Evolutionary conservation across 1,140 invertebrate species (phyloP), one percentile per base, ranked within the genome.

Genomic region (Calycopis cecrops): DNA sequence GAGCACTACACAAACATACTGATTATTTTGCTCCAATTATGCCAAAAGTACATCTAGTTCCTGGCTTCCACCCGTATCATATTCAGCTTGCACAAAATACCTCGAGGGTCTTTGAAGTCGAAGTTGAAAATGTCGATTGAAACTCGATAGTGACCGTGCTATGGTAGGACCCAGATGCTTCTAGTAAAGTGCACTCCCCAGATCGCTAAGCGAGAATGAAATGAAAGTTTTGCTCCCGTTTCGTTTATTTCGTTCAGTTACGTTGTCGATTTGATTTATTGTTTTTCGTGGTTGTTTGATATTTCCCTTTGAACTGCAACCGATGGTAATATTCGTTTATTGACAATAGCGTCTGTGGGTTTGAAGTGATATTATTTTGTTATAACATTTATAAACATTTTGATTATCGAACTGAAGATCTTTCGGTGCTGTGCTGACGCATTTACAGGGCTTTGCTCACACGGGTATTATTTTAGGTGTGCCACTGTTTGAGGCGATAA

Each of bases 211-310:
- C 69, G 67, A 61, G 71, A 74, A 74, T 73, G 77, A 74, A 80
- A 81, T 79, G 69, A 81, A 84, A 80, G 73, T 84, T 81, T 76
- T 69, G 71, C 65, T 65, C 69, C 61, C 61, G 65, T 77, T 73
- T 69, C 69, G 72, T 79, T 79, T 78, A 71, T 75, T 79, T 79
- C 69, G 62, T 67, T 67, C 62, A 55, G 57, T 63, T 63, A 51
- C 58, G 52, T 52, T 67, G 65, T 63, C 65, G 68, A 78, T 79
- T 78, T 83, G 78, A 79, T 81, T 79, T 79, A 79, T 84, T 73
- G 72, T 75, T 72, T 74, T 73, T 67, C 63, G 64, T 65, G 54
- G 50, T 59, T 59, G 52, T 55, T 56, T 62, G 37, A 53, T 61
- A 71, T 67, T 63, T 56, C 63, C 42, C 68, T 68, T 71, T 68